Evolutionary conservation across 1,140 invertebrate species (phyloP).

Genomic region (Phymastichus coffea): DNA sequence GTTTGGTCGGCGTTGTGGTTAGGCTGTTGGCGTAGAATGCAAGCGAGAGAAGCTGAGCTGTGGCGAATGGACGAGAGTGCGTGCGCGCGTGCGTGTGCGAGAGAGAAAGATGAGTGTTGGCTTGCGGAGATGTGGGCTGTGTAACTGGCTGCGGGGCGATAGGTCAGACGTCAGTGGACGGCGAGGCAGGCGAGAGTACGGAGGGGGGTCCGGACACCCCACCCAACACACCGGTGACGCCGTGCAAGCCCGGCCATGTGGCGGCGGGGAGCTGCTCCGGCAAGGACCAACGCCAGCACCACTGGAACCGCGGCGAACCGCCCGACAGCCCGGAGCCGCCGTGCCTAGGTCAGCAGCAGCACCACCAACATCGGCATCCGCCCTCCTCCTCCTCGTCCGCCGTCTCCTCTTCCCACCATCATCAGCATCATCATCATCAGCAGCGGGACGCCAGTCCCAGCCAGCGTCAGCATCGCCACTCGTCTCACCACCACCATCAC

Average conservation of each 20-base stretch:
- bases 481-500: slow-evolving; percentile 37
- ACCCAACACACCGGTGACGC: slow-evolving; percentile 58
- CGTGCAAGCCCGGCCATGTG: slow-evolving; percentile 32
- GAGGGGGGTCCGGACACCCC: slow-evolving; percentile 60
- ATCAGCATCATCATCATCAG: slow-evolving; percentile 33
- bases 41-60: slow-evolving; percentile 44
- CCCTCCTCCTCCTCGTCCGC: not conserved
- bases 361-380: slow-evolving; percentile 5
- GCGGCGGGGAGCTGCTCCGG: slow-evolving; percentile 27
- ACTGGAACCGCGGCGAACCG: slow-evolving; percentile 28
- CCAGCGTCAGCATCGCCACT: slow-evolving; percentile 40
- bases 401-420: not conserved
- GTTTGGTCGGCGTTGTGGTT: slow-evolving; percentile 51
- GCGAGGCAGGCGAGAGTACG: slow-evolving; percentile 52
- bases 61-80: too few relatives aligned
- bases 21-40: slow-evolving; percentile 53
- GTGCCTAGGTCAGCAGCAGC: slow-evolving; percentile 29
- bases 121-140: slow-evolving; percentile 52
- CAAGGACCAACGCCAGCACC: slow-evolving; percentile 42
- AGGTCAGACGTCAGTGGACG: slow-evolving; percentile 58
- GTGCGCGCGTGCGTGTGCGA: too few relatives aligned
- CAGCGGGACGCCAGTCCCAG: slow-evolving; percentile 29
- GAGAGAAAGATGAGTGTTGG: slow-evolving; percentile 36
- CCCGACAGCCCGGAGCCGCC: slow-evolving; percentile 21
- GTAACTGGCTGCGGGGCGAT: too few relatives aligned